Base-by-base conservation (phyloP, 2,888 invertebrate genomes). In the Stramonita haemastoma region DNA sequence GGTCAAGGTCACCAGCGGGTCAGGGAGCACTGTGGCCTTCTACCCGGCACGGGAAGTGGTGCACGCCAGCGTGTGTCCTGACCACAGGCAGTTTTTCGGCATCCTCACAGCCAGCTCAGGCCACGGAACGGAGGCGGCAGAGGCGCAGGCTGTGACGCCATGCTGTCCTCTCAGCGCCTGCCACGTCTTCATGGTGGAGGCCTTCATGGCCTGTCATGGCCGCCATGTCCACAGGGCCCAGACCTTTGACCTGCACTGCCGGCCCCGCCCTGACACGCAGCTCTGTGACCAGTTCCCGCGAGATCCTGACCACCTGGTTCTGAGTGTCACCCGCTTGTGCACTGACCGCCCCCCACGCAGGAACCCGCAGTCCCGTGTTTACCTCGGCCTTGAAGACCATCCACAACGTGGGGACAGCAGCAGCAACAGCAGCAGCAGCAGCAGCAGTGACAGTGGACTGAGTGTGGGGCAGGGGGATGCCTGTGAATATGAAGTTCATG, bases 101-200 rank as follows among this genome's bases (percentile, higher is more conserved):
- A 97, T 99, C 84, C 98, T 99, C 6, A 99, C 99, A 0, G 15
- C 17, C 15, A 32, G 32, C 32, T 46, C 46, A 5, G 46, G 46
- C 15, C 32, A 19, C 8, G 29, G 15, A 1, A 13, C 15, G 32
- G 29, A 32, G 1, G 2, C 26, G 0, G 22, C 36, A 46, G 46
- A 81, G 26, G 19, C 0, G 26, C 8, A 22, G 5, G 26, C 22
- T 46, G 81, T 4, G 29, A 6, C 0, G 36, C 6, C 5, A 5
- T 26, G 36, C 0, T 15, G 36, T 46, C 32, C 79, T 13, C 93
- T 95, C 88, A 92, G 93, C 34, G 98, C 99, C 89, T 99, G 99
- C 95, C 99, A 99, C 96, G 98, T 99, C 0, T 99, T 99, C 95
- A 98, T 98, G 90, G 98, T 98, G 19, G 98, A 99, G 95, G 97